These are phyloP conservation scores for Scatophagus argus DNA, from an alignment of 2,113 vertebrate genomes.

Conservation along the genomic window DNA sequence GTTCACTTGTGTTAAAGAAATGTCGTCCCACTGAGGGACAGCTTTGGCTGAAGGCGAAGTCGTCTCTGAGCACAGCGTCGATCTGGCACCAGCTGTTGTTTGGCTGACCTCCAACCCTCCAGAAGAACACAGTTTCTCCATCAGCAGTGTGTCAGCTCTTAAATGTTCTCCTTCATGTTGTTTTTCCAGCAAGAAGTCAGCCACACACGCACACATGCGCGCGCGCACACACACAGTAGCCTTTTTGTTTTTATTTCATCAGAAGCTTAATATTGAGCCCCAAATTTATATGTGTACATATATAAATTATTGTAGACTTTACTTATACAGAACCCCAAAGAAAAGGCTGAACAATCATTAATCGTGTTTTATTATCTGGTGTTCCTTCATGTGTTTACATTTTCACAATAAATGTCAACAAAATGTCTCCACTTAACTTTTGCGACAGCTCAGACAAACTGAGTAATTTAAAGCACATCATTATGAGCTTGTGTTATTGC, in stretches of 20 bases:
- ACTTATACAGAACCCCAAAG: no score
- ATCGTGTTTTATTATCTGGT: neutral
- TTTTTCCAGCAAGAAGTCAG: neutral
- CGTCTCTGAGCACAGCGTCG: neutral
- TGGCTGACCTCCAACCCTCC: slow-evolving; percentile 4
- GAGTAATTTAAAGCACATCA: neutral
- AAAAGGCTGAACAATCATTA: no score
- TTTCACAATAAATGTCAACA: neutral
- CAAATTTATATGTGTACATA: no score
- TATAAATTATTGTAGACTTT: no score
- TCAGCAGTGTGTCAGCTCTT: neutral
- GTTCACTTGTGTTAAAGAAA: no score
- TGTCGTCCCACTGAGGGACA: neutral
- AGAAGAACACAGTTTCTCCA: neutral
- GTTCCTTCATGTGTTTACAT: no score
- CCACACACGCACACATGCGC: no score
- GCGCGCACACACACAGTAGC: no score
- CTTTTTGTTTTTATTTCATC: neutral
- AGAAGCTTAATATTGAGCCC: no score
- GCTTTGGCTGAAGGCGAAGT: neutral
- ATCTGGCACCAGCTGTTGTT: neutral
- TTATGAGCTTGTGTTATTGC: neutral
- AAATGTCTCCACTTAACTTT: neutral
- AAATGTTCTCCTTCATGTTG: neutral
- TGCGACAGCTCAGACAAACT: neutral